Base-by-base conservation (phyloP, 2,888 invertebrate species). In the Drosophila mulleri region DNA sequence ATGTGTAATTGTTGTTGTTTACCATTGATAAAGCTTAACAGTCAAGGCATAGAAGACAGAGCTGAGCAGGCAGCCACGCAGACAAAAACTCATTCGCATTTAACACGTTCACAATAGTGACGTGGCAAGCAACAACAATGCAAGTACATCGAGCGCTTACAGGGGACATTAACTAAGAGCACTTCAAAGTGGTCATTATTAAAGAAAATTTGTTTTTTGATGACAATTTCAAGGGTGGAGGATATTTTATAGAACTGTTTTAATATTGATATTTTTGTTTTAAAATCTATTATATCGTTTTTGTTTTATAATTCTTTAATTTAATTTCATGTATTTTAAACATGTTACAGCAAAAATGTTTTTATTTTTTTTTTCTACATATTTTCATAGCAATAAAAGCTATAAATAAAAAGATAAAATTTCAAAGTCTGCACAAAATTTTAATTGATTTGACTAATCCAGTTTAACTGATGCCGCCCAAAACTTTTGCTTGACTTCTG, bases 11-110 rank as follows among this genome's bases (percentile, higher is more conserved):
- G 87, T 82, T 82, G 75, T 57, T 67, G 62, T 58, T 53, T 64
- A 70, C 39, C 76, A 74, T 77, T 77, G 80, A 80, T 82, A 82
- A 81, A 72, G 67, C 80, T 77, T 68, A 69, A 79, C 82, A 73
- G 59, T 66, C 63, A 68, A 67, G 63, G 53, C 53, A 35, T 20
- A 53, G 53, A 35, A 35, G 37, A 1, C 35, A 23, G 50, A 32
- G 32, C 50, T 35, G 50, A 50, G 32, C 29, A 16, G 32, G 8
- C 32, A 35, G 35, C 52, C 32, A 20, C 20, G 5, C 52, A 52
- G 35, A 70, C 67, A 70, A 64, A 82, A 80, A 72, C 81, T 79
- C 80, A 83, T 89, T 87, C 88, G 81, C 88, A 86, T 87, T 89
- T 82, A 80, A 89, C 86, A 89, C 83, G 60, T 82, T 78, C 73